Conservation (phyloP, 1,140 invertebrate species). For the Trachelipus rathkii region DNA sequence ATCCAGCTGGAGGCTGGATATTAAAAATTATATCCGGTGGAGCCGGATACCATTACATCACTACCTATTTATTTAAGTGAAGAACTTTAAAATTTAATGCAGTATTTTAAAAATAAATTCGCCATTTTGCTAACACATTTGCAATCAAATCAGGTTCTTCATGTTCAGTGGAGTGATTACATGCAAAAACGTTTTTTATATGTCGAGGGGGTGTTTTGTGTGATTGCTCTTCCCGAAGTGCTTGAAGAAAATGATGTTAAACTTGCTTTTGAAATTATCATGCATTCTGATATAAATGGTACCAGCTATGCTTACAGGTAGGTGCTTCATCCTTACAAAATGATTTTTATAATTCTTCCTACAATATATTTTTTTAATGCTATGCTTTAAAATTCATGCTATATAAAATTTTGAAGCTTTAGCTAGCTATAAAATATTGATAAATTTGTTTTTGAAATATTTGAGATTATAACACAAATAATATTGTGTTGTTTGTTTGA, state of each 20-base stretch:
- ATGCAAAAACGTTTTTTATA: neutral
- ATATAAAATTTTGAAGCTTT: too few species aligned
- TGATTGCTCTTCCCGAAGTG: neutral
- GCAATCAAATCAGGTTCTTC: neutral
- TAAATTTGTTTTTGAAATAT: too few species aligned
- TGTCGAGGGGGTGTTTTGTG: neutral
- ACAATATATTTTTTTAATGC: too few species aligned
- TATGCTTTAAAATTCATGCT: too few species aligned
- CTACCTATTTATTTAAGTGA: neutral
- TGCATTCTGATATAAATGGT: slow-evolving; percentile 1
- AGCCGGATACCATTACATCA: neutral
- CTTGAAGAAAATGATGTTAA: neutral
- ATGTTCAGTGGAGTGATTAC: neutral
- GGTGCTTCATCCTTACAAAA: neutral
- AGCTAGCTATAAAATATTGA: too few species aligned
- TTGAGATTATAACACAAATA: too few species aligned
- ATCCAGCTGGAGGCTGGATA: too few species aligned
- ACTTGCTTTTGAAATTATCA: slow-evolving; percentile 3
- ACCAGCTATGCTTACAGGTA: neutral
- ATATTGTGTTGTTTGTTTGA: too few species aligned
- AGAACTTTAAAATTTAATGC: neutral
- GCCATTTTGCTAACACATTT: neutral
- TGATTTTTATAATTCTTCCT: too few species aligned
- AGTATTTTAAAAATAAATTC: neutral
- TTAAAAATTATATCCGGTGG: too few species aligned